Conservation (phyloP, 2,888 invertebrate genomes). For the Gryllus longicercus region DNA sequence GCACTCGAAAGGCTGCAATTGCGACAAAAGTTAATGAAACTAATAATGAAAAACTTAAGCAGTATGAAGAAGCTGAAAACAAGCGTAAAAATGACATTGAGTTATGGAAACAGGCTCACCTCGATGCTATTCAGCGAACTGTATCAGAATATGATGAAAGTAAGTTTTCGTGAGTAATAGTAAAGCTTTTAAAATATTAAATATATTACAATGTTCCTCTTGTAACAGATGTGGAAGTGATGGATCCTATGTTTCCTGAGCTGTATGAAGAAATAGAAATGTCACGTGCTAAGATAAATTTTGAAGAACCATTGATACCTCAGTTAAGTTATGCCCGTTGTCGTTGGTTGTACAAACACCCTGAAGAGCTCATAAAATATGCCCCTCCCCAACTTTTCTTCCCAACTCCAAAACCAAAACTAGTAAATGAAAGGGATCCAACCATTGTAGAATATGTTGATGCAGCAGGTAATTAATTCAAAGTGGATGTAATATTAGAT, state of each 20-base stretch:
- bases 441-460: neutral
- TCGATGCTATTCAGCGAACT: neutral
- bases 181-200: too few species aligned
- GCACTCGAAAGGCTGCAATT: neutral
- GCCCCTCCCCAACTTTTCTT: neutral
- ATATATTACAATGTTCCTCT: too few species aligned
- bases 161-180: neutral
- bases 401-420: neutral
- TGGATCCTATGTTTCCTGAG: too few species aligned
- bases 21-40: neutral
- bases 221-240: too few species aligned
- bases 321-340: neutral
- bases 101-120: neutral
- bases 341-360: neutral
- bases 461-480: neutral
- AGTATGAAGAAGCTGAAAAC: neutral
- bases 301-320: conserved; percentile 1
- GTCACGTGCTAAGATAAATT: neutral
- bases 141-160: neutral
- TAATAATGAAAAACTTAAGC: neutral
- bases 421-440: neutral
- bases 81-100: neutral
- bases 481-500: neutral
- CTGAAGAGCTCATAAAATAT: neutral
- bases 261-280: too few species aligned